A percentile compares a stretch with the other conserved stretches of the same genome.
These are phyloP conservation scores for Agapornis roseicollis DNA, from an alignment of 2,113 vertebrate genomes.

Conservation along the genomic window DNA sequence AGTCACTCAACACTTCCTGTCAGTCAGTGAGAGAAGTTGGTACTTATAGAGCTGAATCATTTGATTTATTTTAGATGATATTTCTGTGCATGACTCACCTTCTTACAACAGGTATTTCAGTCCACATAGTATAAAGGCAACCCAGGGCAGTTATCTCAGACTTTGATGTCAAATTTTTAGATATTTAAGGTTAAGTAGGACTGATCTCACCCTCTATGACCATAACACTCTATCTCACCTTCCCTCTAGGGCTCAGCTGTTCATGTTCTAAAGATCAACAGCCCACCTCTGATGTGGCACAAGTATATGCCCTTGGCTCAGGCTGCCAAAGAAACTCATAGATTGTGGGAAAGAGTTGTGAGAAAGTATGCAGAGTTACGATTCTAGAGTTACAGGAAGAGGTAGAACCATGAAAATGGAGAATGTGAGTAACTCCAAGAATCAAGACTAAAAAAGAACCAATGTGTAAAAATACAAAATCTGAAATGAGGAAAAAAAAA, in stretches of 20 bases:
- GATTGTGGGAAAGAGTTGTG: neutral
- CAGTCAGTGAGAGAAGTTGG: neutral
- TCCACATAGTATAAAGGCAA: neutral
- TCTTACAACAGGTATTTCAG: neutral
- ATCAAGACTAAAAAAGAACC: neutral
- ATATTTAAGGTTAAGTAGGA: neutral
- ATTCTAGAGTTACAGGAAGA: neutral
- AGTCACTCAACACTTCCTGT: neutral
- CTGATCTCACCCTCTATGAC: neutral
- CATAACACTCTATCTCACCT: neutral
- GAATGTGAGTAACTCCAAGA: neutral
- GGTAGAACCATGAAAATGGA: neutral
- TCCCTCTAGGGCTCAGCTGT: neutral
- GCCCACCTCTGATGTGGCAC: neutral
- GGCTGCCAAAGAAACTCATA: neutral
- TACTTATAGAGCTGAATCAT: neutral
- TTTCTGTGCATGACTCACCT: neutral
- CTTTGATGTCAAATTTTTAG: neutral
- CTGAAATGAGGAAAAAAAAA: neutral
- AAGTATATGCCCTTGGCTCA: neutral
- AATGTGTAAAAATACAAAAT: neutral
- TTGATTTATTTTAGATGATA: conserved; percentile 1
- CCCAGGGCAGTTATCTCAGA: neutral
- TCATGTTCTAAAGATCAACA: neutral
- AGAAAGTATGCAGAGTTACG: neutral